Percentiles rank a stretch among this genome's conserved stretches.
phyloP scores from a whole-genome alignment of 2,113 vertebrate genomes.

The Cryptotis parvus region DNA sequence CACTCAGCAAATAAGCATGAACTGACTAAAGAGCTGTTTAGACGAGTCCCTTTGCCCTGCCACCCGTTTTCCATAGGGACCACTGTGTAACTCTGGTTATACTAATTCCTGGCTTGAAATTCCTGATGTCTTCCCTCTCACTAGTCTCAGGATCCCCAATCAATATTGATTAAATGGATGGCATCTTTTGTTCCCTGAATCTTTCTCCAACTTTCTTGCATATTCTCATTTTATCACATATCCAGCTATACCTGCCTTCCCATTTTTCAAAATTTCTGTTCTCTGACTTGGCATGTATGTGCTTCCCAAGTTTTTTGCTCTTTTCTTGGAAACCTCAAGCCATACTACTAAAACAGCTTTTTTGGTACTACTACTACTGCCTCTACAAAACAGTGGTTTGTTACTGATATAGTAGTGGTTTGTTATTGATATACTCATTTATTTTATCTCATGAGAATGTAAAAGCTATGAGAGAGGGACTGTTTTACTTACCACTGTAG shows the following conservation, averaged over 20 bases:
- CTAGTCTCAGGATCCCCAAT: conserved; percentile 12
- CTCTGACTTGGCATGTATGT: background rate
- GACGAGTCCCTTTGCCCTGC: background rate
- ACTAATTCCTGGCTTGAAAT: background rate
- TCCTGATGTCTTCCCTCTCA: background rate
- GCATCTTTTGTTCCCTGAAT: background rate
- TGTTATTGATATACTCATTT: background rate
- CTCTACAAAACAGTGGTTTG: background rate
- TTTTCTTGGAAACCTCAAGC: conserved; percentile 9
- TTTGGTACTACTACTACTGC: background rate
- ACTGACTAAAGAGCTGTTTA: background rate
- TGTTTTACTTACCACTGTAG: background rate
- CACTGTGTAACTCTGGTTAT: background rate
- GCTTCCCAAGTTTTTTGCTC: background rate
- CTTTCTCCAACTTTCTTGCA: background rate
- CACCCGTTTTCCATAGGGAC: background rate
- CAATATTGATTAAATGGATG: background rate
- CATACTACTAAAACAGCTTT: background rate
- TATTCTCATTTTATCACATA: background rate
- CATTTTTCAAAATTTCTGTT: background rate
- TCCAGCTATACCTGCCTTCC: background rate
- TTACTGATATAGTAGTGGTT: background rate
- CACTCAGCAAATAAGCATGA: background rate
- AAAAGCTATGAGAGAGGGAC: background rate
- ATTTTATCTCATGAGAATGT: background rate